Evolutionary conservation across 1,140 invertebrate species (phyloP).

Genomic region (Babylonia areolata): DNA sequence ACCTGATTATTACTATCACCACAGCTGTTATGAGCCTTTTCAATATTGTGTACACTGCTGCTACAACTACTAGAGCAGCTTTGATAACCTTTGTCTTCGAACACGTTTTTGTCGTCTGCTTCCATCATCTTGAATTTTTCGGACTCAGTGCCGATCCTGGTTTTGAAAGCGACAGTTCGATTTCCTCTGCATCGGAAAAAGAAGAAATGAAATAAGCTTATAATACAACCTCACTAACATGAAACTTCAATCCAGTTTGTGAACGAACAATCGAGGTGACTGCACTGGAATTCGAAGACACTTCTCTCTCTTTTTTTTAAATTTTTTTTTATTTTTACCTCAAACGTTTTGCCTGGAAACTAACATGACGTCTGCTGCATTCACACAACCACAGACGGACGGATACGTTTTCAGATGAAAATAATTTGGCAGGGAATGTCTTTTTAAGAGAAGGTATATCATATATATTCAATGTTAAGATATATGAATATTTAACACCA

Average conservation of each 20-base stretch:
- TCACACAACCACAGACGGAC: not conserved
- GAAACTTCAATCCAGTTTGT: not conserved
- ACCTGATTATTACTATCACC: not conserved
- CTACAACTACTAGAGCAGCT: not conserved
- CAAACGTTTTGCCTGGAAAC: not conserved
- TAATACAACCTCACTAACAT: no score
- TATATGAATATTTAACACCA: no score
- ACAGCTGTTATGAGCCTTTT: not conserved
- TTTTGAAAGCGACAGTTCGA: no score
- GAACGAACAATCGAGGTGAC: not conserved
- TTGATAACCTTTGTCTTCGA: not conserved
- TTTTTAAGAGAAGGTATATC: no score
- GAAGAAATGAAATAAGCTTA: not conserved
- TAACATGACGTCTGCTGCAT: not conserved
- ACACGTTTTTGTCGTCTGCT: constrained; percentile 18
- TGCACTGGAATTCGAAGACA: no score
- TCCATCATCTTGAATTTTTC: not conserved
- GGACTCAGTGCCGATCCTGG: no score
- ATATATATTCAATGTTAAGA: no score
- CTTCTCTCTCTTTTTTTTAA: no score
- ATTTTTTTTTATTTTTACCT: not conserved
- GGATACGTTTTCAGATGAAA: not conserved
- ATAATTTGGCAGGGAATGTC: no score
- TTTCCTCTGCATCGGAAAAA: not conserved
- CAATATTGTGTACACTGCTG: constrained; percentile 1